Percentiles rank a stretch among this genome's conserved stretches.
These are phyloP conservation scores for Hirtodrosophila confusa DNA, from an alignment of 2,888 invertebrate genomes.

Conservation along the genomic window DNA sequence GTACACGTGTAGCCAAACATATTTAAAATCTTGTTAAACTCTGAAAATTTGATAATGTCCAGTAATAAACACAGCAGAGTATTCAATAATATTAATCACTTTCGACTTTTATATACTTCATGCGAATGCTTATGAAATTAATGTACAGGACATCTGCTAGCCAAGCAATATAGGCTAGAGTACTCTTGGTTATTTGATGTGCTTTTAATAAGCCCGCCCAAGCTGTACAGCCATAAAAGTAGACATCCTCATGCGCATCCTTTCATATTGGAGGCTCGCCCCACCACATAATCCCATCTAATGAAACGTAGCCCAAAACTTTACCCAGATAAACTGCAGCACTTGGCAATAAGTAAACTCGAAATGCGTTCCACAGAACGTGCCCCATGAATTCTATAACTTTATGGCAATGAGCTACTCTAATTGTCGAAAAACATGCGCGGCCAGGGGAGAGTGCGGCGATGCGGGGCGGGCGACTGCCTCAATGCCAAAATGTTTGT, in stretches of 20 bases:
- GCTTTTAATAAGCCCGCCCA: conserved; percentile 39
- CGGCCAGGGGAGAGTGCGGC: background rate
- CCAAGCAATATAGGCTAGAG: too few species aligned
- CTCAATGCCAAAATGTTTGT: conserved; percentile 55
- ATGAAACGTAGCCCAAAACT: conserved; percentile 63
- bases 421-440: conserved; percentile 60
- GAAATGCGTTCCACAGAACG: conserved; percentile 63
- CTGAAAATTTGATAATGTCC: too few species aligned
- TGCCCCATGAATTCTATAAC: conserved; percentile 76
- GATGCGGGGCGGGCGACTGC: conserved; percentile 18
- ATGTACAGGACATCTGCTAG: too few species aligned
- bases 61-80: too few species aligned
- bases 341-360: conserved; percentile 70
- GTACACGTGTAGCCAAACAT: too few species aligned
- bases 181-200: conserved; percentile 20
- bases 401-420: conserved; percentile 74
- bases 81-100: too few species aligned
- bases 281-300: conserved; percentile 44
- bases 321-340: conserved; percentile 57
- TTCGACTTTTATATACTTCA: too few species aligned
- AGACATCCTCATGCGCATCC: conserved; percentile 22
- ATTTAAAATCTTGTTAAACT: too few species aligned
- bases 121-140: too few species aligned
- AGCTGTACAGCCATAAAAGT: conserved; percentile 47
- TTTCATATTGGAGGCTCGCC: background rate